Percentiles rank a stretch among this genome's conserved stretches.
Conservation (phyloP, 2,888 invertebrate genomes). For the Unio pictorum region DNA sequence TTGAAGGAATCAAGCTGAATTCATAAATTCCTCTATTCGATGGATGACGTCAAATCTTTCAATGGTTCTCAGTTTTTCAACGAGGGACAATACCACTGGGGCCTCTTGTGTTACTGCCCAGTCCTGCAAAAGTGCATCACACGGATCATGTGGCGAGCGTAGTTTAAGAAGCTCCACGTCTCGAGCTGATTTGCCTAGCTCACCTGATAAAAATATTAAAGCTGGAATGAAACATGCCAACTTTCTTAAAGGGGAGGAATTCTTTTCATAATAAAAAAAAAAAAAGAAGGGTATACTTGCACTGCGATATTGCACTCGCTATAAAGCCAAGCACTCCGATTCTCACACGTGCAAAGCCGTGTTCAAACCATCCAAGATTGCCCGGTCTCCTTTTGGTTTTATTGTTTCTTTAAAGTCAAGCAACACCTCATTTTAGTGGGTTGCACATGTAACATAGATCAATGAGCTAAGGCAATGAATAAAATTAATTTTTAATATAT, state of each 20-base stretch:
- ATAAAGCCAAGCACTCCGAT: no score
- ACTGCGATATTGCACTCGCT: no score
- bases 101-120: constrained; percentile 24
- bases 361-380: no score
- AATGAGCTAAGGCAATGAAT: no score
- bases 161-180: constrained; percentile 27
- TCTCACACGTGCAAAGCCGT: no score
- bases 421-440: no score
- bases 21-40: constrained; percentile 25
- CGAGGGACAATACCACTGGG: constrained; percentile 21
- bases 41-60: constrained; percentile 29
- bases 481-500: no score
- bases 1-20: no score
- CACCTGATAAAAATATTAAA: constrained; percentile 16
- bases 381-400: no score
- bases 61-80: constrained; percentile 21
- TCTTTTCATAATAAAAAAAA: neutral
- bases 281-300: neutral
- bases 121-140: constrained; percentile 33
- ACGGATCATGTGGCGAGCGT: constrained; percentile 32
- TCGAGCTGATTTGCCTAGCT: constrained; percentile 19
- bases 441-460: no score
- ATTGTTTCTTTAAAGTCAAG: no score
- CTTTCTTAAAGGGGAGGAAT: neutral
- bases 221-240: no score